Base-by-base conservation (phyloP, 2,797 vertebrate species). In the Pantherophis vulpinus region DNA sequence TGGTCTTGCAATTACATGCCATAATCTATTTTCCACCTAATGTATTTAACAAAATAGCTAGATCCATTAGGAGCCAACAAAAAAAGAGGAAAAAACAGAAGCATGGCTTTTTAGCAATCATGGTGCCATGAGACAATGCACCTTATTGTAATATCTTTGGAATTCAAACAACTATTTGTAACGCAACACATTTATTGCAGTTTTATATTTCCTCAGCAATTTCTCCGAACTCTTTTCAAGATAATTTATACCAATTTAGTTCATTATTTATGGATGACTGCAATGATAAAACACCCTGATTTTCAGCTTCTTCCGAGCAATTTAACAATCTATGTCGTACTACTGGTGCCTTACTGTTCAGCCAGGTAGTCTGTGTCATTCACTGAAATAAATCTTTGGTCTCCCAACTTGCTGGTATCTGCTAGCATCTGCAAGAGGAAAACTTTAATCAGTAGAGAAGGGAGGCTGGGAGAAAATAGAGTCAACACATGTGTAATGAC, bases 351-450 rank as follows among this genome's bases (percentile, higher is more conserved):
- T 98, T 98, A 99, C 99, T 96, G 97, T 96, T 96, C 95, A 94
- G 96, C 27, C 87, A 97, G 94, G 95, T 97, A 95, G 79, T 98
- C 98, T 14, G 98, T 98, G 96, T 98, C 98, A 87, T 91, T 96
- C 95, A 98, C 98, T 1, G 98, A 98, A 92, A 98, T 97, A 95
- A 98, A 97, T 96, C 95, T 97, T 92, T 98, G 98, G 86, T 98
- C 98, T 94, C 97, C 98, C 91, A 98, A 98, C 94, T 98, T 98
- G 97, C 97, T 98, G 93, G 98, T 97, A 55, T 95, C 97, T 97
- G 98, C 97, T 92, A 98, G 98, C n/a, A 98, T 97, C 98, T 99
- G 96, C 94, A 90, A 95, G 51, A 94, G 93, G 87, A 59, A 96
- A 94, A 94, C 63, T 95, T 94, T 55, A 95, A 93, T 58, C 1